Percentiles rank a stretch among this genome's conserved stretches.
phyloP scores from a whole-genome alignment of 2,113 vertebrate genomes.

The Mirounga angustirostris region DNA sequence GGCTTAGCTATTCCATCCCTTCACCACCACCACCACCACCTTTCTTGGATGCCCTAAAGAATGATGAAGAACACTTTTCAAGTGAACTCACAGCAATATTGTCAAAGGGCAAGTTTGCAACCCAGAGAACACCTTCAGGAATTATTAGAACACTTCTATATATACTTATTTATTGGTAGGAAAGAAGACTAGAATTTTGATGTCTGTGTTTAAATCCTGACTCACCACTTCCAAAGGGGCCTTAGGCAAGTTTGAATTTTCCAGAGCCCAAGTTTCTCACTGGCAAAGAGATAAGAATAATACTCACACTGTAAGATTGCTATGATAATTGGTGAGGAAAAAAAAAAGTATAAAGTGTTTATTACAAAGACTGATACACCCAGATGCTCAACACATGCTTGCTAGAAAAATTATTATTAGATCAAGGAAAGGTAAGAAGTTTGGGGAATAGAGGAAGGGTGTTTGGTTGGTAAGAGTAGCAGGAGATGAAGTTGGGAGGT shows the following conservation, averaged over 20 bases:
- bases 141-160: background rate
- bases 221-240: background rate
- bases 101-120: background rate
- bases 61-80: background rate
- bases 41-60: background rate
- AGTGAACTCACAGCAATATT: background rate
- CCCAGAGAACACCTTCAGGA: background rate
- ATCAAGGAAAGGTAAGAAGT: background rate
- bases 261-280: background rate
- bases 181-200: background rate
- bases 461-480: background rate
- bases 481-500: background rate
- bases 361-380: background rate
- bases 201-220: background rate
- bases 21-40: too few species aligned
- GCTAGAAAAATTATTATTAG: background rate
- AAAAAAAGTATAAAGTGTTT: background rate
- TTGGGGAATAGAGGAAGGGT: background rate
- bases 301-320: background rate
- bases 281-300: background rate
- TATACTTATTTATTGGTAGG: background rate
- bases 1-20: too few species aligned
- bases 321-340: background rate
- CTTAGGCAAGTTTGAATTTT: background rate
- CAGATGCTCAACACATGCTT: background rate